Evolutionary conservation across 2,888 invertebrate genomes (phyloP).

Genomic region (Chymomyza fuscimana): DNA sequence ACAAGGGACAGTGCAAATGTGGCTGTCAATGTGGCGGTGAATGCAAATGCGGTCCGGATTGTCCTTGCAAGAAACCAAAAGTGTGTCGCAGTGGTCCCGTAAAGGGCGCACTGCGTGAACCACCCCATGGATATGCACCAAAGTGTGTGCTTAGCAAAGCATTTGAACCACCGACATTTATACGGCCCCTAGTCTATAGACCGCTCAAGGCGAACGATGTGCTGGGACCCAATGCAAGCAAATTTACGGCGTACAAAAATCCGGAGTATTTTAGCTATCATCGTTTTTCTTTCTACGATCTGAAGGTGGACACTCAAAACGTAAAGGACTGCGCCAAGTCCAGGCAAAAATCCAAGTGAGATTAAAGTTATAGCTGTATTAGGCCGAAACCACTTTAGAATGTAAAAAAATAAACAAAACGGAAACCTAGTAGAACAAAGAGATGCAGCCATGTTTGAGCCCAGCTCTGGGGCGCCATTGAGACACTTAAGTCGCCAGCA

Average conservation of each 20-base stretch:
- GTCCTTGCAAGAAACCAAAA: conserved; percentile 1
- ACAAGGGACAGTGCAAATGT: background rate
- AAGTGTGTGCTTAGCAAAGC: conserved; percentile 5
- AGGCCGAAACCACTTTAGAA: background rate
- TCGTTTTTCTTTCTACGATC: conserved; percentile 33
- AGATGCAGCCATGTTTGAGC: background rate
- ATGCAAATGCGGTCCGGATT: conserved; percentile 20
- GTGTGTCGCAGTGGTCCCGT: conserved; percentile 17
- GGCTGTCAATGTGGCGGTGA: conserved; percentile 8
- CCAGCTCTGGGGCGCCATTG: conserved; percentile 10
- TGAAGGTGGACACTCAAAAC: conserved; percentile 18
- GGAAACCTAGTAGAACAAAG: background rate
- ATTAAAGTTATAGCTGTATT: background rate
- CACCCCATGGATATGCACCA: conserved; percentile 14
- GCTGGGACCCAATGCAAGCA: conserved; percentile 43
- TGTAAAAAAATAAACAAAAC: background rate
- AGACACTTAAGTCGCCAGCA: conserved; percentile 39
- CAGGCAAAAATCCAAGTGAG: background rate
- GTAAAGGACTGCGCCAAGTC: background rate
- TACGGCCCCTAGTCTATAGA: conserved; percentile 23
- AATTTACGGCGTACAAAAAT: conserved; percentile 48
- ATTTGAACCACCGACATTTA: conserved; percentile 36
- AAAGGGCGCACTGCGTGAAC: conserved; percentile 17
- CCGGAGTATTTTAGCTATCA: conserved; percentile 44
- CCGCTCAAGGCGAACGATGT: conserved; percentile 17